Evolutionary conservation across 1,140 invertebrate species (phyloP).

Genomic region (Scaptomyza graminum): DNA sequence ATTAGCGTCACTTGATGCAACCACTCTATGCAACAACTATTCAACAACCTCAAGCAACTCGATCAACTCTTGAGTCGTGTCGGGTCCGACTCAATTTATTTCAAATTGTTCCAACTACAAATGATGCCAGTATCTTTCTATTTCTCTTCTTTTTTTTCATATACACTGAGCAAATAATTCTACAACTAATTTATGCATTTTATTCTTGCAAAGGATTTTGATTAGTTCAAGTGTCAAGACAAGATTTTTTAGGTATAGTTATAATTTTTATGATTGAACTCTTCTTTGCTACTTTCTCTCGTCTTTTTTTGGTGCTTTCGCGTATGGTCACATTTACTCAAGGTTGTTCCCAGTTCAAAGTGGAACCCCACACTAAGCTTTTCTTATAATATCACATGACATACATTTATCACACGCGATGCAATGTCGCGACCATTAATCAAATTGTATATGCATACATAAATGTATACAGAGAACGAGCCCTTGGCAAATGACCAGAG

Average conservation of each 20-base stretch:
- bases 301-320: background rate
- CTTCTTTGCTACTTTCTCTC: no score
- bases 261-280: no score
- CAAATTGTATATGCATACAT: background rate
- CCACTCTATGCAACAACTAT: slow-evolving; percentile 13
- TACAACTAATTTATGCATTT: no score
- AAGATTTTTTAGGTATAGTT: no score
- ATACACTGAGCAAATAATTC: slow-evolving; percentile 55
- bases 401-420: slow-evolving; percentile 52
- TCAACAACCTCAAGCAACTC: slow-evolving; percentile 3
- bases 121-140: background rate
- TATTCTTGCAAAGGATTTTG: no score
- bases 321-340: background rate
- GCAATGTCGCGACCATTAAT: slow-evolving; percentile 12
- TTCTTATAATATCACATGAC: slow-evolving; percentile 52
- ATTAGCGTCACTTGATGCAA: slow-evolving; percentile 78
- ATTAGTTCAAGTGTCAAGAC: no score
- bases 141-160: background rate
- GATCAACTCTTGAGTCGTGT: slow-evolving; percentile 37
- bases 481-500: slow-evolving; percentile 7
- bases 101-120: slow-evolving; percentile 73
- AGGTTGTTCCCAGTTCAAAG: background rate
- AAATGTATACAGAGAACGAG: background rate
- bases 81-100: slow-evolving; percentile 68
- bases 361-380: no score